Conservation (phyloP, 2,113 vertebrate species). For the Desmodus rotundus region DNA sequence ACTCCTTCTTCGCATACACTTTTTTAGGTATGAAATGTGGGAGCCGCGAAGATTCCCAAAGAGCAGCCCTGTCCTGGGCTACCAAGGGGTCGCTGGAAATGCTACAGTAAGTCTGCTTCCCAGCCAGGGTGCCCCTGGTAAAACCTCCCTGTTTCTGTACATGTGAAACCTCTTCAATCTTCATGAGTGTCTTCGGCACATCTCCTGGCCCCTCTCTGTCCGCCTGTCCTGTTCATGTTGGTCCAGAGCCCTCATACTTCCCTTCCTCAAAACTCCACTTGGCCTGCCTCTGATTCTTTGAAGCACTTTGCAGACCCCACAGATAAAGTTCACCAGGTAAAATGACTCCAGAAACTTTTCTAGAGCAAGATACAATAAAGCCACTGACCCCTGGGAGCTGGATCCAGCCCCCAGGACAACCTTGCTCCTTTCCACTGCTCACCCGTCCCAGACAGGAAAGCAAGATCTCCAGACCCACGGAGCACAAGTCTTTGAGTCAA, state of each 20-base stretch:
- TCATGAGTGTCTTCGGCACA: not conserved
- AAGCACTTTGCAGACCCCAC: not conserved
- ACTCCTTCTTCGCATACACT: not conserved
- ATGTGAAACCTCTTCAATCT: not conserved
- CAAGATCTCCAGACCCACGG: not conserved
- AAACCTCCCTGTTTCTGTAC: not conserved
- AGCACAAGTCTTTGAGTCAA: not conserved
- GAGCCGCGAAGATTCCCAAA: constrained; percentile 18
- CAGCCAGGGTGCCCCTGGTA: not conserved
- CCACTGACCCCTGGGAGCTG: not conserved
- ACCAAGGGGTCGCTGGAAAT: not conserved
- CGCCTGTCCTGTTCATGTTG: not conserved
- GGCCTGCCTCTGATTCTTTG: not conserved
- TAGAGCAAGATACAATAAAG: not conserved
- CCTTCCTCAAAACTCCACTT: not conserved
- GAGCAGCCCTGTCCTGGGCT: not conserved
- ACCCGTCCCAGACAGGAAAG: not conserved
- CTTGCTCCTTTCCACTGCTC: not conserved
- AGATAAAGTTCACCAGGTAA: not conserved
- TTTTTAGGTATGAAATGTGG: constrained; percentile 56
- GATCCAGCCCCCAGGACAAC: not conserved
- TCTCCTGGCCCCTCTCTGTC: not conserved
- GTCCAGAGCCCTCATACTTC: not conserved
- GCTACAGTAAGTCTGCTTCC: not conserved
- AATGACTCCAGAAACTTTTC: not conserved